phyloP scores from a whole-genome alignment of 1,140 invertebrate species.

The Campodea augens region DNA sequence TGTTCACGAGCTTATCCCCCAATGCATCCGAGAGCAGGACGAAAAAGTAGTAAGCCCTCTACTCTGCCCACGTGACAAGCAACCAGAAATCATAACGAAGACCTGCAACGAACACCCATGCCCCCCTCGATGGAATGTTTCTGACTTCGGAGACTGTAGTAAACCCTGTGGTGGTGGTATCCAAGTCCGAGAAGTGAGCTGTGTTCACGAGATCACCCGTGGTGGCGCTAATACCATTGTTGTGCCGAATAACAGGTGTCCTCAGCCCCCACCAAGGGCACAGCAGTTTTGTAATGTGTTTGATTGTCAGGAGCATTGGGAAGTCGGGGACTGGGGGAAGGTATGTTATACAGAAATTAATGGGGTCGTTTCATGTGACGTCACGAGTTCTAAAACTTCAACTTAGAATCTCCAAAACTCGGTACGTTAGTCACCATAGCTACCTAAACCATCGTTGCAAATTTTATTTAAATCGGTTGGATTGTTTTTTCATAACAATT shows the following conservation, averaged over 20 bases:
- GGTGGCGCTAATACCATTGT: constrained; percentile 66
- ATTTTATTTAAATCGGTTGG: too few relatives aligned
- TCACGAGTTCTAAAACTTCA: too few relatives aligned
- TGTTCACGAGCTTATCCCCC: constrained; percentile 70
- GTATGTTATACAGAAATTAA: too few relatives aligned
- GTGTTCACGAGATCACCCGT: constrained; percentile 79
- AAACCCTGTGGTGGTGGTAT: constrained; percentile 83
- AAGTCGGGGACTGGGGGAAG: constrained; percentile 60
- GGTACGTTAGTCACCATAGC: too few relatives aligned
- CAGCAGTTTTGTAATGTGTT: constrained; percentile 78
- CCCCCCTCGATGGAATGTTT: constrained; percentile 69
- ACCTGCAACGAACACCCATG: constrained; percentile 88
- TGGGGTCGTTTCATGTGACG: too few relatives aligned
- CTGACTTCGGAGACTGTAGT: constrained; percentile 47
- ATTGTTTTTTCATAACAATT: too few relatives aligned
- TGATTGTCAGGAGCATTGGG: constrained; percentile 77
- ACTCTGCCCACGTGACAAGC: constrained; percentile 57
- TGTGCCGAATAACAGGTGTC: constrained; percentile 75
- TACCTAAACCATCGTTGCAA: too few relatives aligned
- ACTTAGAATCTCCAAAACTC: too few relatives aligned
- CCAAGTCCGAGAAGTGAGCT: constrained; percentile 66
- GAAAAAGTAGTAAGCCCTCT: constrained; percentile 63
- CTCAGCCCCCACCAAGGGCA: constrained; percentile 61
- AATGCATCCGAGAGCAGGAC: constrained; percentile 70
- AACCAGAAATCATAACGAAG: constrained; percentile 70